These are phyloP conservation scores for Microtus montanus DNA, from an alignment of 2,113 vertebrate genomes.

Conservation along the genomic window DNA sequence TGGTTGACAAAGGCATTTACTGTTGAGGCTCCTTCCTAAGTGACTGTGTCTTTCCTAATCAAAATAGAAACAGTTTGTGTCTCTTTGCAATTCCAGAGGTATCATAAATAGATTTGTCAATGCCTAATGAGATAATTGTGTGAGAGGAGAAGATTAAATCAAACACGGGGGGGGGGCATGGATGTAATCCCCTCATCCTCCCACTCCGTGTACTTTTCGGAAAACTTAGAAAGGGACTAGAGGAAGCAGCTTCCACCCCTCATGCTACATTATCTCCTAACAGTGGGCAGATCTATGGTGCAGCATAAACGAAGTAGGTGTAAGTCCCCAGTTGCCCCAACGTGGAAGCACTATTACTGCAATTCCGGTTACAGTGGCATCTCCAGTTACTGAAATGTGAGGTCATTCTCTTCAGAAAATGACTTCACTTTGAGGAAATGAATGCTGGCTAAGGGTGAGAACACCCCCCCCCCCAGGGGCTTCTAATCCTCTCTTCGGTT, in stretches of 20 bases:
- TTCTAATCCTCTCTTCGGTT: neutral
- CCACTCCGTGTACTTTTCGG: conserved; percentile 4
- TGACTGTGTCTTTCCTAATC: conserved; percentile 61
- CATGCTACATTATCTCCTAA: conserved; percentile 75
- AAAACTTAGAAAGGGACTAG: conserved; percentile 65
- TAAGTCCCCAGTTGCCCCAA: conserved; percentile 49
- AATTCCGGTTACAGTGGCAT: conserved; percentile 60
- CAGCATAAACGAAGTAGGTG: conserved; percentile 62
- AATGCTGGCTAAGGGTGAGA: conserved; percentile 39
- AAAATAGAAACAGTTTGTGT: conserved; percentile 55
- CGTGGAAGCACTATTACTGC: conserved; percentile 26
- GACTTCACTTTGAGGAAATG: conserved; percentile 63
- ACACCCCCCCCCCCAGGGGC: neutral
- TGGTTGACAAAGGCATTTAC: conserved; percentile 64
- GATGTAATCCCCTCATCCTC: neutral
- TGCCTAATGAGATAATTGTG: conserved; percentile 71
- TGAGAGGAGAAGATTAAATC: conserved; percentile 74
- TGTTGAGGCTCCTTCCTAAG: conserved; percentile 18
- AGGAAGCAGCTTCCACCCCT: conserved; percentile 61
- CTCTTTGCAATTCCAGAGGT: conserved; percentile 70
- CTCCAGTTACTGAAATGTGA: conserved; percentile 58
- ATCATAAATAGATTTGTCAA: conserved; percentile 76
- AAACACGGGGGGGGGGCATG: neutral
- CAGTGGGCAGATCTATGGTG: conserved; percentile 60
- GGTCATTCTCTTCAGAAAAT: conserved; percentile 68